These are phyloP conservation scores for Steinernema feltiae DNA, from an alignment of 1,140 invertebrate genomes.

Conservation along the genomic window DNA sequence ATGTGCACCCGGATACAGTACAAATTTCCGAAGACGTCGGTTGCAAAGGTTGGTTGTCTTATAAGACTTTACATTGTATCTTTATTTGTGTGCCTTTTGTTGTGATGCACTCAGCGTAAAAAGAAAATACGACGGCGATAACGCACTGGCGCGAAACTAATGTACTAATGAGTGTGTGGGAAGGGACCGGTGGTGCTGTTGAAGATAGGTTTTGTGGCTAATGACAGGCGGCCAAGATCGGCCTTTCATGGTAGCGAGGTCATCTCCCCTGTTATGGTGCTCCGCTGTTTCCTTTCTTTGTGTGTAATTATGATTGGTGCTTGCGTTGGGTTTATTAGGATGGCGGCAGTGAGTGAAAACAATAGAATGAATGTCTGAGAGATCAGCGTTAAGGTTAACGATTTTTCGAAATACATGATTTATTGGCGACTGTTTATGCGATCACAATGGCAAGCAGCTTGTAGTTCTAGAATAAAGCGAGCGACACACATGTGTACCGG, in stretches of 20 bases:
- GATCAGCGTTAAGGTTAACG: not conserved
- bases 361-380: too few species aligned
- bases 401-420: not conserved
- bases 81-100: constrained; percentile 13
- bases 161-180: constrained; percentile 13
- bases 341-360: not conserved
- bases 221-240: constrained; percentile 8
- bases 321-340: not conserved
- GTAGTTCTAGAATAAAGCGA: too few species aligned
- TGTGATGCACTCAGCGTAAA: not conserved
- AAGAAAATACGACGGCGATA: not conserved
- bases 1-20: constrained; percentile 39
- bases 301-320: not conserved
- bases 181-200: not conserved
- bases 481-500: too few species aligned
- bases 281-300: constrained; percentile 1
- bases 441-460: not conserved
- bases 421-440: not conserved
- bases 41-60: not conserved
- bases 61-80: not conserved
- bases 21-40: not conserved
- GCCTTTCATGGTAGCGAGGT: constrained; percentile 9
- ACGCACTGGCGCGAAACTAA: not conserved
- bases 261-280: not conserved
- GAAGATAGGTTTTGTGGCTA: constrained; percentile 13